phyloP scores from a whole-genome alignment of 2,888 invertebrate species.

The Drosophila neotestacea region DNA sequence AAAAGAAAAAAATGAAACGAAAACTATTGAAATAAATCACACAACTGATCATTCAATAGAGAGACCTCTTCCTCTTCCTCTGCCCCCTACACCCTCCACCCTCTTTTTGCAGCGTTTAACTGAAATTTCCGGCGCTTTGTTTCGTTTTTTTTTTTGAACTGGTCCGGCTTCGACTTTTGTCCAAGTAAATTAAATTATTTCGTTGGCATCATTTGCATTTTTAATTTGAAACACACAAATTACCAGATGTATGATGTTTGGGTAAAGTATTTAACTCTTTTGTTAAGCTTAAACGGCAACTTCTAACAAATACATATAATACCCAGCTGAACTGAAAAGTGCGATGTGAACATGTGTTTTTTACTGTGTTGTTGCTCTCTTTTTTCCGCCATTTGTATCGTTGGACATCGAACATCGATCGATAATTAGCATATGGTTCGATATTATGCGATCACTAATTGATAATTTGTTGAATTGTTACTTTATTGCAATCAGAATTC shows the following conservation, averaged over 20 bases:
- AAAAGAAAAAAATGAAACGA: background rate
- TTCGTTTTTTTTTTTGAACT: constrained; percentile 36
- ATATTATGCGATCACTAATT: constrained; percentile 44
- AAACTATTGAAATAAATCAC: constrained; percentile 56
- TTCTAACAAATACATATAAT: constrained; percentile 25
- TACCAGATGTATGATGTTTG: constrained; percentile 18
- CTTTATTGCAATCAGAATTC: constrained; percentile 10
- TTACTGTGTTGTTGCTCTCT: constrained; percentile 34
- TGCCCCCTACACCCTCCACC: background rate
- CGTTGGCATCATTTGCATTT: constrained; percentile 73
- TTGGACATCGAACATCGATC: constrained; percentile 10
- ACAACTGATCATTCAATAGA: constrained; percentile 62
- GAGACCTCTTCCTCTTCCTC: background rate
- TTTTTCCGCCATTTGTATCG: constrained; percentile 4
- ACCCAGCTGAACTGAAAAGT: constrained; percentile 55
- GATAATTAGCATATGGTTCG: constrained; percentile 58
- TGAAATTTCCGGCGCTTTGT: constrained; percentile 68
- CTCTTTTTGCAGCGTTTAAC: constrained; percentile 16
- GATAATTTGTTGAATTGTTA: constrained; percentile 43
- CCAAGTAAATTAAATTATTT: constrained; percentile 73
- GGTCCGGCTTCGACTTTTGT: constrained; percentile 23
- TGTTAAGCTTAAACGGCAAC: constrained; percentile 27
- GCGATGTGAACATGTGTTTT: constrained; percentile 79
- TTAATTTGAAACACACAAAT: constrained; percentile 76
- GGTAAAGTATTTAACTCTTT: constrained; percentile 21